Base-by-base conservation (phyloP, 1,140 invertebrate species). In the Solen grandis region DNA sequence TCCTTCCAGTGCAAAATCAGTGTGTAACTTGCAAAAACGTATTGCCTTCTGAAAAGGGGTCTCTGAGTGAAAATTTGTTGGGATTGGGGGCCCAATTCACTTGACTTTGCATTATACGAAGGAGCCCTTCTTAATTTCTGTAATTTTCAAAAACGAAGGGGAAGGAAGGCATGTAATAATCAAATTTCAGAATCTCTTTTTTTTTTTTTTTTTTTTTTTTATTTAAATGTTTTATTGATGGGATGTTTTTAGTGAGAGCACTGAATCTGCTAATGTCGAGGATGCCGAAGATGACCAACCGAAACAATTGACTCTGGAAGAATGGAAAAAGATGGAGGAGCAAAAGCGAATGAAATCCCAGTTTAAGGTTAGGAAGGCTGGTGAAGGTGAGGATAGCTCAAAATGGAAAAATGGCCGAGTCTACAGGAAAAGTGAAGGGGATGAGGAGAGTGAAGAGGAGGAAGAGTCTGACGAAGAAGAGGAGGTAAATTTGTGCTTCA, bases 291-390 rank as follows among this genome's bases (percentile, higher is more conserved):
- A 85, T 50, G 66, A 69, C 1, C 77, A 77, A 46, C 70, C 83
- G 5, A 87, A 90, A 66, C 84, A 88, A 33, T 88, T 90, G 88
- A 90, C 89, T 0, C 75, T 90, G 38, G 88, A 90, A 35, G 89
- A 90, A 76, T 90, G 86, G 85, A 90, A 88, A 63, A 87, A 86
- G 1, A 57, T 85, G 55, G 84, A 90, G 65, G 79, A 77, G 14
- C 78, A 85, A 33, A 85, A 83, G 22, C 70, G 86, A 3, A 57
- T 85, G 55, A 90, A 89, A 81, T 68, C 84, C 41, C 72, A 83
- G 38, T 90, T 89, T 78, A 89, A 90, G 54, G 84, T 89, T 57
- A 73, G 89, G 38, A 87, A 87, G 66, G 84, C 89, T 35, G 85
- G 85, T 35, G 89, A 90, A 52, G 89, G 89, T 13, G 85, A 78